Evolutionary conservation across 1,140 invertebrate genomes (phyloP).

Genomic region (Nylanderia fulva): DNA sequence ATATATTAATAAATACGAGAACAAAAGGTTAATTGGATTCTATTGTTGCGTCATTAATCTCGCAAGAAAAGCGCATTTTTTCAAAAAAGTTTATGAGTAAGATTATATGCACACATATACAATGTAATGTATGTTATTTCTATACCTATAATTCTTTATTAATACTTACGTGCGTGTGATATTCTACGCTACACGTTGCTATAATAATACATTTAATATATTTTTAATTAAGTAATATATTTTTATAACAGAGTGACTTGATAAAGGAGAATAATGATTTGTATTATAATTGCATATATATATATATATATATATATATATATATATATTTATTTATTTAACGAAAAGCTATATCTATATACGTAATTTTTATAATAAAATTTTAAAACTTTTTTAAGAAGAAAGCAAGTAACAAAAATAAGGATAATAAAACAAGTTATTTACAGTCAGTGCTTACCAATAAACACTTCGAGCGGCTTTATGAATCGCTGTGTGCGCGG

Average conservation of each 20-base stretch:
- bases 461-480: not conserved
- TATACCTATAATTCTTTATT: not conserved
- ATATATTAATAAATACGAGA: not conserved
- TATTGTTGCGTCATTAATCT: not conserved
- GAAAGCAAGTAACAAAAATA: not conserved
- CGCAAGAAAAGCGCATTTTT: not conserved
- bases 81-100: constrained; percentile 4
- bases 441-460: not conserved
- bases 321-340: too few relatives aligned
- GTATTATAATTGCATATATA: not conserved
- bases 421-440: constrained; percentile 17
- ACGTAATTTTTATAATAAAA: not conserved
- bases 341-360: too few relatives aligned
- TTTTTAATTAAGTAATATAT: too few relatives aligned
- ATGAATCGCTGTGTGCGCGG: constrained; percentile 15
- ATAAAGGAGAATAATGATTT: not conserved
- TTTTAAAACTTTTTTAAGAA: not conserved
- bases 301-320: not conserved
- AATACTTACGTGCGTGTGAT: not conserved
- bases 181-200: not conserved
- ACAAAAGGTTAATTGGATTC: constrained; percentile 12
- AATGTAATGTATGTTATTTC: not conserved
- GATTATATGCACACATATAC: not conserved
- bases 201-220: not conserved
- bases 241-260: not conserved